phyloP scores from a whole-genome alignment of 64 coral and sea anemone species.

The Orbicella faveolata region DNA sequence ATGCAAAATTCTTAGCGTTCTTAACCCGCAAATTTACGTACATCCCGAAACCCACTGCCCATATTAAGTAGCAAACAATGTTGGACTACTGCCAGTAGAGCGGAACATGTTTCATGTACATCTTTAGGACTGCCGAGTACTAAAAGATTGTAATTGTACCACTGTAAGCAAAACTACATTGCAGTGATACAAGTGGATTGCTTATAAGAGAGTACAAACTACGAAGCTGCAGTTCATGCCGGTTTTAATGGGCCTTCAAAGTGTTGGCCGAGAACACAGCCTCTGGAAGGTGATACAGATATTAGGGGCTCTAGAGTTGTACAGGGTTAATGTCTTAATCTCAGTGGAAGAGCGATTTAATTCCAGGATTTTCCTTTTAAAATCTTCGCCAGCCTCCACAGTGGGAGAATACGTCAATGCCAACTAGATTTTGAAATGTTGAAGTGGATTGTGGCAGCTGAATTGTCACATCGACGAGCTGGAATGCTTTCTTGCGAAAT shows the following conservation, averaged over 20 bases:
- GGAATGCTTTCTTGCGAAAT: slow-evolving; percentile 26
- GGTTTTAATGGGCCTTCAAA: no score
- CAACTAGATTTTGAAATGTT: not conserved
- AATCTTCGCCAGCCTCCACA: not conserved
- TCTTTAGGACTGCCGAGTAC: not conserved
- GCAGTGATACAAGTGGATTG: no score
- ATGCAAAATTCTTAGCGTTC: slow-evolving; percentile 27
- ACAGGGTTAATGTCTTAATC: slow-evolving; percentile 8
- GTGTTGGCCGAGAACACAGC: no score
- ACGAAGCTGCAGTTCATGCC: no score
- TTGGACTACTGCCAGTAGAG: not conserved
- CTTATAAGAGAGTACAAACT: no score
- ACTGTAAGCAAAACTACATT: no score
- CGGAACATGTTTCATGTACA: not conserved
- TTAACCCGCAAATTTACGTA: slow-evolving; percentile 23
- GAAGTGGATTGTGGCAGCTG: slow-evolving; percentile 2
- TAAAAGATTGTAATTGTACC: no score
- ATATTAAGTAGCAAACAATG: slow-evolving; percentile 12
- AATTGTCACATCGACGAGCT: not conserved
- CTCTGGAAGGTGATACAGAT: not conserved
- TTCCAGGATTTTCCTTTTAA: not conserved
- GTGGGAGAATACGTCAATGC: not conserved
- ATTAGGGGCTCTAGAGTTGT: not conserved
- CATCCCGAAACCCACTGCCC: not conserved
- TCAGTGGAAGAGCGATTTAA: not conserved